Evolutionary conservation across 2,888 invertebrate genomes (phyloP).

Genomic region (Allophyes oxyacanthae): DNA sequence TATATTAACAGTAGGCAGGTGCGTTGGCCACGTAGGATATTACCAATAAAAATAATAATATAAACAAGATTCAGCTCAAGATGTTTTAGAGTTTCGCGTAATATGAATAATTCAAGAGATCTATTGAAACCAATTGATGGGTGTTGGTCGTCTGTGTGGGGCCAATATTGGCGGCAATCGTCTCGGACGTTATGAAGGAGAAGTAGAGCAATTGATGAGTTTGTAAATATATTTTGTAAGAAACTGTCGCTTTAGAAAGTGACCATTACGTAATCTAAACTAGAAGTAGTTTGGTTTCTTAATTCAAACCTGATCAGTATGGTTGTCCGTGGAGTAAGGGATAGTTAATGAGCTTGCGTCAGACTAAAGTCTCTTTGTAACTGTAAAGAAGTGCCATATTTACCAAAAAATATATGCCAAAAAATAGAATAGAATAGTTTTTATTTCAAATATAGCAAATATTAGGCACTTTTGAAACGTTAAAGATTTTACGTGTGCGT

Average conservation of each 20-base stretch:
- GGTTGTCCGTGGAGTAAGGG: too few species aligned
- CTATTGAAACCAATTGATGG: slow-evolving; percentile 57
- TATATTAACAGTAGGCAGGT: slow-evolving; percentile 43
- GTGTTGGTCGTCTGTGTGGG: slow-evolving; percentile 29
- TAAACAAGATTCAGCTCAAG: slow-evolving; percentile 50
- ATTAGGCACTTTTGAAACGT: too few species aligned
- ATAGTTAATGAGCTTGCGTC: too few species aligned
- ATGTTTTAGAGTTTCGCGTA: slow-evolving; percentile 50
- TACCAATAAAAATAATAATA: slow-evolving; percentile 49
- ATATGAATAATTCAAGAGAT: slow-evolving; percentile 69
- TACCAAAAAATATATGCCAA: too few species aligned
- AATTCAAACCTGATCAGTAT: too few species aligned
- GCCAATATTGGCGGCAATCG: slow-evolving; percentile 29
- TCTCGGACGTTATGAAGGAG: slow-evolving; percentile 12
- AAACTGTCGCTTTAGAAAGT: slow-evolving; percentile 21
- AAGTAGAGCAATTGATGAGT: slow-evolving; percentile 49
- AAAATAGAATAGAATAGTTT: too few species aligned
- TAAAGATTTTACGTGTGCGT: too few species aligned
- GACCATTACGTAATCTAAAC: slow-evolving; percentile 18
- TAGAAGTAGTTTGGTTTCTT: neutral
- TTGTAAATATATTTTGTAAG: slow-evolving; percentile 19
- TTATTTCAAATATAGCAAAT: too few species aligned
- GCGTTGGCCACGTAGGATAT: slow-evolving; percentile 39
- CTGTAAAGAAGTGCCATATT: too few species aligned
- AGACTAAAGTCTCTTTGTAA: too few species aligned